Conservation (phyloP, 92 coral and sea anemone genomes). For the Siderastrea radians region DNA sequence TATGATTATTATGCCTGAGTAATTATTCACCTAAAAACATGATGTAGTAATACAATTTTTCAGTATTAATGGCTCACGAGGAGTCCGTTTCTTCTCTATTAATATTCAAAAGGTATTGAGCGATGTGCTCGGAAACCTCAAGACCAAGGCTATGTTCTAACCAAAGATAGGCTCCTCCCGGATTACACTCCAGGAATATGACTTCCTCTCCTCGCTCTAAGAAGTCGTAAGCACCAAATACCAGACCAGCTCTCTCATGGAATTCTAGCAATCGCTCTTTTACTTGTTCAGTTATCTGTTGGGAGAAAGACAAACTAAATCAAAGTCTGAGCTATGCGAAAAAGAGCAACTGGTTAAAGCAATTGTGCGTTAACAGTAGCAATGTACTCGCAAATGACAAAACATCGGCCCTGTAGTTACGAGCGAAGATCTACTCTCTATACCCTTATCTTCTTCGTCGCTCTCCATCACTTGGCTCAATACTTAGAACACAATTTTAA, state of each 20-base stretch:
- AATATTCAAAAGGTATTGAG: slow-evolving; percentile 43
- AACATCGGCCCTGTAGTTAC: no score
- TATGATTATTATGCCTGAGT: no score
- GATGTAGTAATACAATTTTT: no score
- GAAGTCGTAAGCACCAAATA: slow-evolving; percentile 63
- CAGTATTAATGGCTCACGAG: neutral
- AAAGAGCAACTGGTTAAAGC: neutral
- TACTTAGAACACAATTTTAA: no score
- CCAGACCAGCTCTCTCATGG: slow-evolving; percentile 65
- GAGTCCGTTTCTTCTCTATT: neutral
- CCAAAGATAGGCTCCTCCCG: slow-evolving; percentile 65
- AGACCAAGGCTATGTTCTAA: slow-evolving; percentile 51
- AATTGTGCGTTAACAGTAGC: no score
- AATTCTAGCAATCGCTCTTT: slow-evolving; percentile 45
- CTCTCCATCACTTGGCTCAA: no score
- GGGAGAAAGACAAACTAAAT: neutral
- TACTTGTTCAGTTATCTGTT: slow-evolving; percentile 43
- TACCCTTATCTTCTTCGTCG: no score
- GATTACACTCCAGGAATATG: slow-evolving; percentile 69
- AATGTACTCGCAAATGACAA: neutral
- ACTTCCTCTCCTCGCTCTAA: slow-evolving; percentile 45
- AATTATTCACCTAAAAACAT: no score
- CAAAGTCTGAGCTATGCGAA: neutral
- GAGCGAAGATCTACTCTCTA: no score
- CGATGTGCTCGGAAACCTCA: slow-evolving; percentile 45